Evolutionary conservation across 2,888 invertebrate species (phyloP).

Genomic region (Teinopalpus imperialis): DNA sequence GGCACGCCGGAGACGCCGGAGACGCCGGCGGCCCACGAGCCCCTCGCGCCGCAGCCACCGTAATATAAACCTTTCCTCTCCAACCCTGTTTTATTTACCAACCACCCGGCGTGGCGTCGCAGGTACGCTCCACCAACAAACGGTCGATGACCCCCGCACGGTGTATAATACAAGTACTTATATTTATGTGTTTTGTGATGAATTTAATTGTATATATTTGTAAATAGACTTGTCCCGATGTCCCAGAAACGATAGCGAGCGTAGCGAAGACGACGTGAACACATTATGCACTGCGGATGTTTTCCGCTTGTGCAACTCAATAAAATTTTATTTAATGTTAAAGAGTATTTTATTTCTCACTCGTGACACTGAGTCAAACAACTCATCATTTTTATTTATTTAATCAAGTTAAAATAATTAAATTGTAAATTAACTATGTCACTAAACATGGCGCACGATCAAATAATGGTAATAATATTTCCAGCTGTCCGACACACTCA

Average conservation of each 20-base stretch:
- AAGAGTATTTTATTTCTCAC: slow-evolving; percentile 7
- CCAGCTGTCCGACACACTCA: too few relatives aligned
- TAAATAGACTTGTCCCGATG: slow-evolving; percentile 15
- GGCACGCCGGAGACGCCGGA: slow-evolving; percentile 81
- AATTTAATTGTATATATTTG: slow-evolving; percentile 26
- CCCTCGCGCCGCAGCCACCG: slow-evolving; percentile 80
- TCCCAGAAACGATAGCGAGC: too few relatives aligned
- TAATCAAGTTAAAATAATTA: too few relatives aligned
- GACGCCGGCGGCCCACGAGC: slow-evolving; percentile 51
- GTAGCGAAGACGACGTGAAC: too few relatives aligned
- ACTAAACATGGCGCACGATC: too few relatives aligned
- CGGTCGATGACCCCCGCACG: background rate
- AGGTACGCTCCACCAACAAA: background rate
- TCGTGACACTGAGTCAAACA: too few relatives aligned
- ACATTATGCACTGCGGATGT: background rate
- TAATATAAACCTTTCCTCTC: too few relatives aligned
- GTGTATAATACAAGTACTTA: slow-evolving; percentile 2
- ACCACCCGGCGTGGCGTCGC: too few relatives aligned
- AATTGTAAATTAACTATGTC: too few relatives aligned
- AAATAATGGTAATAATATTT: too few relatives aligned
- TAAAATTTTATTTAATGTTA: slow-evolving; percentile 22
- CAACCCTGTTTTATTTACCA: too few relatives aligned
- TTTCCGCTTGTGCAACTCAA: slow-evolving; percentile 1
- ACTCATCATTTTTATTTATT: too few relatives aligned
- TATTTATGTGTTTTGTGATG: slow-evolving; percentile 13